phyloP scores from a whole-genome alignment of 2,797 vertebrate species.

The Margarornis squamiger region DNA sequence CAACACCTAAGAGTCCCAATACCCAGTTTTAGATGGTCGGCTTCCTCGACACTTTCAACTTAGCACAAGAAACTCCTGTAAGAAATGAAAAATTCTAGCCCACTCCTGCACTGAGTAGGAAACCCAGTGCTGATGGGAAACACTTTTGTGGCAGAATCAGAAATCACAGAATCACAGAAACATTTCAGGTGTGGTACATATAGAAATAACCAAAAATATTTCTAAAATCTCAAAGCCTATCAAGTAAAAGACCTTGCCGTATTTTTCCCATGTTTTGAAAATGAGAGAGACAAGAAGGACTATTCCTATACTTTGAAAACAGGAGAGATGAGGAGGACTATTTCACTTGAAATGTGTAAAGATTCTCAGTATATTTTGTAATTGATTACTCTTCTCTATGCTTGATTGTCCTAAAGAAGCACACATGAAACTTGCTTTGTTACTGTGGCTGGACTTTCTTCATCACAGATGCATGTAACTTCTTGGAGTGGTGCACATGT shows the following conservation, averaged over 20 bases:
- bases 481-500: neutral
- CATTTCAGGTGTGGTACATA: neutral
- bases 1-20: neutral
- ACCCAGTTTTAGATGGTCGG: neutral
- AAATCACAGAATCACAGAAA: neutral
- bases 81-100: neutral
- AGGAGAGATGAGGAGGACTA: neutral
- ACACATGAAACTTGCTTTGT: neutral
- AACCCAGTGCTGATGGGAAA: neutral
- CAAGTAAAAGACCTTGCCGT: neutral
- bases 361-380: neutral
- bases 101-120: neutral
- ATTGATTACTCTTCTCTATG: neutral
- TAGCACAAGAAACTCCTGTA: neutral
- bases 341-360: neutral
- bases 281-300: neutral
- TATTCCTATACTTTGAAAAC: neutral
- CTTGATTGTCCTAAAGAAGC: neutral
- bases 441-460: neutral
- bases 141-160: neutral
- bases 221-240: neutral
- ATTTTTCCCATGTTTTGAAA: neutral
- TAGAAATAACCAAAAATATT: neutral
- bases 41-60: neutral
- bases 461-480: neutral